A percentile compares a stretch with the other conserved stretches of the same genome.
Evolutionary conservation across 2,888 invertebrate genomes (phyloP).

Genomic region (Tenthredo scrophulariae): DNA sequence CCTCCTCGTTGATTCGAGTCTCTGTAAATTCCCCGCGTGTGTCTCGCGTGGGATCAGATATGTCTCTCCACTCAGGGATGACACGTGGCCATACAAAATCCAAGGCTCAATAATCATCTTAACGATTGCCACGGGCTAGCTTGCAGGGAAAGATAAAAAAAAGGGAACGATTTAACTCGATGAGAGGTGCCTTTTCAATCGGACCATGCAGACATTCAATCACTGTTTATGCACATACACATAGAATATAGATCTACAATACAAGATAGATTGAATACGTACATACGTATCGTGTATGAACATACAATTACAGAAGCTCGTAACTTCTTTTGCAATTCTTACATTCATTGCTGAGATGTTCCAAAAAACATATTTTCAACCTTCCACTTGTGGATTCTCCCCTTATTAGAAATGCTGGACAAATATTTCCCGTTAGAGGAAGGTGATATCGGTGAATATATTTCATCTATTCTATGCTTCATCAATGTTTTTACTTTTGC

Average conservation of each 20-base stretch:
- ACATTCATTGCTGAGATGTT: not conserved
- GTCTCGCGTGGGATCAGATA: slow-evolving; percentile 39
- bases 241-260: not conserved
- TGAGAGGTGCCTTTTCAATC: not conserved
- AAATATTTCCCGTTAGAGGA: not conserved
- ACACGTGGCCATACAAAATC: slow-evolving; percentile 45
- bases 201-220: not conserved
- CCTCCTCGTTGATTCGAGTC: not conserved
- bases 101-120: slow-evolving; percentile 31
- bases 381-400: not conserved
- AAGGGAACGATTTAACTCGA: not conserved
- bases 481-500: too few species aligned
- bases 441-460: too few species aligned
- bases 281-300: not conserved
- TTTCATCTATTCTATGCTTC: too few species aligned
- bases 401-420: not conserved
- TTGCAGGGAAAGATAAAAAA: not conserved
- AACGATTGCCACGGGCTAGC: not conserved
- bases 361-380: not conserved
- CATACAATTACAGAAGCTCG: not conserved
- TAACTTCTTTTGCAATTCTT: not conserved
- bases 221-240: not conserved
- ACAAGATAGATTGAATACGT: not conserved
- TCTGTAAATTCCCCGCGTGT: not conserved
- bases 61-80: slow-evolving; percentile 21